phyloP scores from a whole-genome alignment of 2,888 invertebrate genomes.

The Phania funesta region DNA sequence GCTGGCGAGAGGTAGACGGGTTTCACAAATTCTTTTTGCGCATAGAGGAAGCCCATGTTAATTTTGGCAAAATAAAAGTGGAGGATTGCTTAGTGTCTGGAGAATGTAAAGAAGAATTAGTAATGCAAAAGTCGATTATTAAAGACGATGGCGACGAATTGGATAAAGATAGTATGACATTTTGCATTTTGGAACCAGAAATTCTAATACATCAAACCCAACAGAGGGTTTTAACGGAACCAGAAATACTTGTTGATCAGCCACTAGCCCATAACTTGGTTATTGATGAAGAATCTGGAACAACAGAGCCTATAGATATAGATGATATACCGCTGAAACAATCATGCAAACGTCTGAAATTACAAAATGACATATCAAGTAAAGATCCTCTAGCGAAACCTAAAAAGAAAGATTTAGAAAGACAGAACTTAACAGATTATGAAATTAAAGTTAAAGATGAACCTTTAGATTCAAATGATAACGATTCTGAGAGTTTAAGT shows the following conservation, averaged over 20 bases:
- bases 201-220: constrained; percentile 26
- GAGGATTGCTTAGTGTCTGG: not conserved
- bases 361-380: not conserved
- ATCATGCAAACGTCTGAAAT: not conserved
- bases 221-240: not conserved
- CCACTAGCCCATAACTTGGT: not conserved
- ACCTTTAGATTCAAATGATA: not conserved
- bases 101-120: constrained; percentile 4
- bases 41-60: constrained; percentile 34
- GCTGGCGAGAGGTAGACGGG: constrained; percentile 32
- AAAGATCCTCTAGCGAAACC: constrained; percentile 32
- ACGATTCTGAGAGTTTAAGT: not conserved
- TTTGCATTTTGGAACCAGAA: constrained; percentile 34
- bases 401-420: not conserved
- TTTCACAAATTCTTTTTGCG: constrained; percentile 52
- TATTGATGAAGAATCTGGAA: not conserved
- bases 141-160: not conserved
- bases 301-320: not conserved
- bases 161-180: not conserved
- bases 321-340: not conserved
- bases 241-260: not conserved
- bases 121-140: not conserved
- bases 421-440: not conserved
- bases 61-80: constrained; percentile 31
- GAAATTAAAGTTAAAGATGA: constrained; percentile 3